Conservation (phyloP, 2,888 invertebrate genomes). For the Acanthosoma haemorrhoidale region DNA sequence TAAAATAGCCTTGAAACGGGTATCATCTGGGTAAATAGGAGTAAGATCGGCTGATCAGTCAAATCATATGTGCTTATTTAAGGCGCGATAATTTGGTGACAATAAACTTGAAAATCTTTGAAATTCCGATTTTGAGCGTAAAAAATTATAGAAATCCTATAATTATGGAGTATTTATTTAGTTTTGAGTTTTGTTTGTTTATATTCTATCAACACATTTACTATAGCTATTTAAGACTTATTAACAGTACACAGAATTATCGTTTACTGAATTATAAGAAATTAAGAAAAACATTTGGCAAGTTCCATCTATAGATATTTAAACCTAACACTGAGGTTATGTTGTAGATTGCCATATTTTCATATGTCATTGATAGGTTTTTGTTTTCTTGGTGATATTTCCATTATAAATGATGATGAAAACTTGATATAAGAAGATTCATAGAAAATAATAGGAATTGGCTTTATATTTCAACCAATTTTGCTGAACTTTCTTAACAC, state of each 20-base stretch:
- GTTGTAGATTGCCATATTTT: conserved; percentile 17
- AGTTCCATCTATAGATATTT: not conserved
- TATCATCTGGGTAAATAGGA: conserved; percentile 41
- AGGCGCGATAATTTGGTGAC: conserved; percentile 11
- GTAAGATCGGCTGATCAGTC: conserved; percentile 40
- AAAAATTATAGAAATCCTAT: not conserved
- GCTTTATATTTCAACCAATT: not conserved
- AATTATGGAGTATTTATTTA: not conserved
- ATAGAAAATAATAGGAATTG: not conserved
- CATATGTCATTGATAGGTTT: conserved; percentile 23
- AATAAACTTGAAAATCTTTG: not conserved
- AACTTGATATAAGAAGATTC: not conserved
- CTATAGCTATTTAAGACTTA: not conserved
- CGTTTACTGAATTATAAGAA: not conserved
- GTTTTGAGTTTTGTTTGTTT: not conserved
- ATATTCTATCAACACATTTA: not conserved
- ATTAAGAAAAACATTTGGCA: not conserved
- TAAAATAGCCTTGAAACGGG: conserved; percentile 40
- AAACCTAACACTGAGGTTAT: conserved; percentile 14
- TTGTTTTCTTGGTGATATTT: conserved; percentile 1
- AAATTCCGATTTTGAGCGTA: not conserved
- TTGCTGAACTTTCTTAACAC: conserved; percentile 14
- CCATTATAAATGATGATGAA: not conserved
- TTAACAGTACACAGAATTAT: not conserved
- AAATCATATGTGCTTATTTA: conserved; percentile 33